These are phyloP conservation scores for Dryobota labecula DNA, from an alignment of 2,888 invertebrate genomes.

Conservation along the genomic window DNA sequence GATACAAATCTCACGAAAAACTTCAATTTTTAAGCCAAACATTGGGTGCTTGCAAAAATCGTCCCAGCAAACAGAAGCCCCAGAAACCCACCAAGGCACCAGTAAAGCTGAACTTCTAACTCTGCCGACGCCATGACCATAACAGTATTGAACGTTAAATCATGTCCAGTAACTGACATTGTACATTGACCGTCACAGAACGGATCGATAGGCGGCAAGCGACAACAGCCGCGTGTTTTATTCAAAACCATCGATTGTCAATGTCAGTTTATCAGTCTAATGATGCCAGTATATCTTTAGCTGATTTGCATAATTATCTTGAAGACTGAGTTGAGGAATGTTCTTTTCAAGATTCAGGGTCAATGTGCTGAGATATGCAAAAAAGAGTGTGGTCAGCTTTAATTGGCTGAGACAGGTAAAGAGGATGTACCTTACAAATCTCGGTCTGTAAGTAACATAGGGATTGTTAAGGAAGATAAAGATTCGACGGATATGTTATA, in stretches of 20 bases:
- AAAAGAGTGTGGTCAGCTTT: no score
- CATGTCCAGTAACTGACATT: constrained; percentile 75
- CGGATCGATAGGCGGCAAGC: constrained; percentile 71
- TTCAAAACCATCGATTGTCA: constrained; percentile 77
- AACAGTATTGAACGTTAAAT: constrained; percentile 28
- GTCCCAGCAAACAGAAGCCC: background rate
- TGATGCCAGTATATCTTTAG: constrained; percentile 49
- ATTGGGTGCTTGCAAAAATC: background rate
- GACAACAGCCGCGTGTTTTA: constrained; percentile 71
- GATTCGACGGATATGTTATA: no score
- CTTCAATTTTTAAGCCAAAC: background rate
- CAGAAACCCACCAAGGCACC: background rate
- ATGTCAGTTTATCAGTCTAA: constrained; percentile 60
- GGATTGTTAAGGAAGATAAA: no score
- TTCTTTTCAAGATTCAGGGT: background rate
- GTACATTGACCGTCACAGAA: constrained; percentile 77
- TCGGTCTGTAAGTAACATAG: no score
- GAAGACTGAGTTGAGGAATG: background rate
- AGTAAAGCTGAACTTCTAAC: background rate
- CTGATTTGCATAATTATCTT: background rate
- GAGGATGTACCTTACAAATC: no score
- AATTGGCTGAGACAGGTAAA: no score
- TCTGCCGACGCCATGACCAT: background rate
- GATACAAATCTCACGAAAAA: background rate
- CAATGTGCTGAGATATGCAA: background rate